Percentiles rank a stretch among this genome's conserved stretches.
These are phyloP conservation scores for Volucella zonaria DNA, from an alignment of 2,888 invertebrate genomes.

Conservation along the genomic window DNA sequence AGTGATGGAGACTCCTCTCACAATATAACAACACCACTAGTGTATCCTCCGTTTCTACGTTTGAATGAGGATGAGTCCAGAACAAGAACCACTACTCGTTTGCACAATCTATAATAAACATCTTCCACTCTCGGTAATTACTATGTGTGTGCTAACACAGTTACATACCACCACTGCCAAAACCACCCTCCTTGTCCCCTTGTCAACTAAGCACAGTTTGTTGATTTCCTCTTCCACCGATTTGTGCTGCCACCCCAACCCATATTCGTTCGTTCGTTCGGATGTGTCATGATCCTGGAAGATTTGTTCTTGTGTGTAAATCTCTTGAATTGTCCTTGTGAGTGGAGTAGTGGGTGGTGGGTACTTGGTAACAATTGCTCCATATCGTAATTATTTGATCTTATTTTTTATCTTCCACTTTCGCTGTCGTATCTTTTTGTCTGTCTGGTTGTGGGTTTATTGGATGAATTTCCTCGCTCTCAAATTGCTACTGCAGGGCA, in stretches of 20 bases:
- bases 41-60: neutral
- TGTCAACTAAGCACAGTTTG: neutral
- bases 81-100: conserved; percentile 59
- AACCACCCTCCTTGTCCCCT: neutral
- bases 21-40: conserved; percentile 39
- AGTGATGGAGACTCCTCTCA: conserved; percentile 52
- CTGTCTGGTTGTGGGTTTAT: neutral
- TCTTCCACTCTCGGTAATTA: conserved; percentile 41
- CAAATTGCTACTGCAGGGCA: conserved; percentile 20
- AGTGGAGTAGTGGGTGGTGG: neutral
- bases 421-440: neutral
- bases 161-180: neutral
- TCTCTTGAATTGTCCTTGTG: conserved; percentile 48
- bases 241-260: neutral
- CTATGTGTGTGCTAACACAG: conserved; percentile 10
- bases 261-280: conserved; percentile 5
- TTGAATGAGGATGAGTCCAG: conserved; percentile 1
- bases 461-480: conserved; percentile 24
- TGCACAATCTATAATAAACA: conserved; percentile 72
- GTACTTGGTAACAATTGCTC: conserved; percentile 48
- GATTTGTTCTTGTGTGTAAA: conserved; percentile 69
- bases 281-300: conserved; percentile 62
- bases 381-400: conserved; percentile 68
- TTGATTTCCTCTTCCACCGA: neutral
- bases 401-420: conserved; percentile 30